phyloP scores from a whole-genome alignment of 2,113 vertebrate species.

The Cinclus mexicanus region DNA sequence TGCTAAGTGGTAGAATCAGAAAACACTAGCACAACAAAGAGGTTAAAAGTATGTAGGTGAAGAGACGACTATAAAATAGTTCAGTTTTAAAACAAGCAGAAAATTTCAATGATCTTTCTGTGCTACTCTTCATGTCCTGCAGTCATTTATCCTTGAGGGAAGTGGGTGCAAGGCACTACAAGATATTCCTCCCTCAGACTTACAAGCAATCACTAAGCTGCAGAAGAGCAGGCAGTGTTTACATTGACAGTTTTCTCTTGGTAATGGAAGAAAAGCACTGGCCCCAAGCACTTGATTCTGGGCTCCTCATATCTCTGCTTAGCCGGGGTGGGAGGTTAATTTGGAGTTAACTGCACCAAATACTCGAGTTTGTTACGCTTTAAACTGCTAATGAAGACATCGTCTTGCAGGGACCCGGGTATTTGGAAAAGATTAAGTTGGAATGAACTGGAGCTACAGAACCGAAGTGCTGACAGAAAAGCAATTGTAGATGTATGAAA shows the following conservation, averaged over 20 bases:
- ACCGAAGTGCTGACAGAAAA: neutral
- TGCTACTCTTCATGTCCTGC: neutral
- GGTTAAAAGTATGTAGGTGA: neutral
- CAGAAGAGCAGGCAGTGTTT: neutral
- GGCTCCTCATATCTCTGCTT: neutral
- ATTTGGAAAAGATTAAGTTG: conserved; percentile 11
- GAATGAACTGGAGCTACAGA: conserved; percentile 26
- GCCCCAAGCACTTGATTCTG: neutral
- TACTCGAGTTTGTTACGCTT: neutral
- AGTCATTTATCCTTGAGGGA: neutral
- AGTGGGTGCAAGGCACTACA: neutral
- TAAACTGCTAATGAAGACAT: neutral
- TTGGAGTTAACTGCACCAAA: neutral
- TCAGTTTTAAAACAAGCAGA: conserved; percentile 27
- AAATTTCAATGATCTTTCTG: neutral
- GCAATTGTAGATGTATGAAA: neutral
- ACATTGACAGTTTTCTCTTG: neutral
- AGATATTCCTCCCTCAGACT: neutral
- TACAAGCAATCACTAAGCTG: neutral
- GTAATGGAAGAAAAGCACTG: neutral
- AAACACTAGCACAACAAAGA: conserved; percentile 24
- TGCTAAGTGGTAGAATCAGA: conserved; percentile 19
- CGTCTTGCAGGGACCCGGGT: neutral
- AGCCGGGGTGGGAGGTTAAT: conserved; percentile 34
- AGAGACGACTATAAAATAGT: neutral